Evolutionary conservation across 1,140 invertebrate species (phyloP), one percentile per base, ranked within the genome.

Genomic region (Hirudo medicinalis): DNA sequence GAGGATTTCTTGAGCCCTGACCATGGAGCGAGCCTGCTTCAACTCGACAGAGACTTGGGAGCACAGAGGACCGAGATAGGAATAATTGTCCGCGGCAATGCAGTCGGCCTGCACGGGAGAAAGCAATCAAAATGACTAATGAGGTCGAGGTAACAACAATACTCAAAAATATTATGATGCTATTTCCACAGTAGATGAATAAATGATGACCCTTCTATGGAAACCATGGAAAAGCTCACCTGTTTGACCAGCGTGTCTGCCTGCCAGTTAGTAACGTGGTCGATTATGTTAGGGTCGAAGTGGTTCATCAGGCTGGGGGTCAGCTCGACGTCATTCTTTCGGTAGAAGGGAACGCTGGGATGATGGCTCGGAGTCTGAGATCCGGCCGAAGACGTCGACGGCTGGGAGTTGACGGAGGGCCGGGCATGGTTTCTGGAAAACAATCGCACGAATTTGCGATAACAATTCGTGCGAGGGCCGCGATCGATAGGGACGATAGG

Each of bases 1-100:
- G 85, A 94, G 91, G 82, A 96, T 96, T 87, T 97, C 93, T 49
- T 91, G 92, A 78, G 93, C 87, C 77, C 94, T 87, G 75, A 97
- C 94, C 78, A 94, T 85, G 75, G 92, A 94, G 75, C 94, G 87
- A 75, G 92, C 91, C 82, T 90, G 91, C 84, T 97, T 97, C 73
- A 97, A 84, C 79, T 97, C 92, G 49, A 92, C 89, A 68, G 92
- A 95, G 75, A 97, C 92, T 83, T 91, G 88, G 75, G 92, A 94
- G 84, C 90, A 91, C 79, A 89, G 88, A 79, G 91, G 85, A 85
- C 90, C 91, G 75, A 89, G 89, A 82, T 91, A 86, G 73, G 87
- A 86, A 80, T 91, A 87, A 75, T 88, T 87, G 83, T 93, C 91
- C 79, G 92, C 90, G 79, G 87, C 87, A 79, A 89, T 86, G 80